Base-by-base conservation (phyloP, 2,888 invertebrate species). In the Rotaria magnacalcarata region DNA sequence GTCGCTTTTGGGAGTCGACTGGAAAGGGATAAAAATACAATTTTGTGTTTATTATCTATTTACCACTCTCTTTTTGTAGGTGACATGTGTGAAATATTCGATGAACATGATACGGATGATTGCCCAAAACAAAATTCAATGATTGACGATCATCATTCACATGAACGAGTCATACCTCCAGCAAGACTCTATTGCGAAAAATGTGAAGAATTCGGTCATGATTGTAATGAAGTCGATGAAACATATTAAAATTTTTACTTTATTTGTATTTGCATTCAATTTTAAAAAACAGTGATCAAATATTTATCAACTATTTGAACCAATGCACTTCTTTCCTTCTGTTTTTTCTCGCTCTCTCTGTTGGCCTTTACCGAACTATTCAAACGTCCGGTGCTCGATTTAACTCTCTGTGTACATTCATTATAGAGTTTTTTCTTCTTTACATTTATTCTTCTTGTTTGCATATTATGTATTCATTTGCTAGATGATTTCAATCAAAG, bases 41-140 rank as follows among this genome's bases (percentile, higher is more conserved):
- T 54, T 6, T 21, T 52, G 16, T 21, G 7, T 54, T 54, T 54
- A 54, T 6, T 16, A 67, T 11, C 4, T 50, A 50, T 50, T 50
- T 14, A 50, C 14, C 14, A 11, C 8, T 67, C 4, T 27, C 5
- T 34, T 34, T 67, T 6, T 67, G 14, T 34, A 67, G 67, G 67
- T 67, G 80, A 80, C 80, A 80, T 80, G 80, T 80, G 80, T 47
- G 80, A 80, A 80, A 34, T 80, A n/a, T 80, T 80, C 47, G 80
- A 80, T 80, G 47, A 80, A n/a, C 80, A 80, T 14, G 80, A 80
- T 80, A 80, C 80, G 1, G 80, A 80, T 80, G 80, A 80, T 47
- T 80, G 80, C 47, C 80, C 80, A 4, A 80, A 80, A 80, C 80
- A 80, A 80, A 80, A 47, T n/a, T 80, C 80, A 80, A 24, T 80